Percentiles rank a stretch among this genome's conserved stretches.
phyloP scores from a whole-genome alignment of 1,140 invertebrate species.

The Drosophila nasuta region DNA sequence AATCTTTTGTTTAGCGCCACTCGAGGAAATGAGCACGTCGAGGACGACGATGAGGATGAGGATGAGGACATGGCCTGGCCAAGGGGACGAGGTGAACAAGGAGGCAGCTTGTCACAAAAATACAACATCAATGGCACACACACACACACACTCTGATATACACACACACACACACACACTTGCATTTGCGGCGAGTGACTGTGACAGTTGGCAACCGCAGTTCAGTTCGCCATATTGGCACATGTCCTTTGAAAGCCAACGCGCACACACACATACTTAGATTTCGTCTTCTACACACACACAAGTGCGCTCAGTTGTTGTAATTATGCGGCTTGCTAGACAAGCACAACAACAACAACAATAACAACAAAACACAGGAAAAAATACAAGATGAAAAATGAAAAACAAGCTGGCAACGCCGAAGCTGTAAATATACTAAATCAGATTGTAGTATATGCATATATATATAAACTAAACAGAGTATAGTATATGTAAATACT shows the following conservation, averaged over 20 bases:
- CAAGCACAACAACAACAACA: conserved; percentile 13
- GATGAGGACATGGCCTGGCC: conserved; percentile 2
- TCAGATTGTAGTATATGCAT: too few relatives aligned
- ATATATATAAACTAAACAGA: too few relatives aligned
- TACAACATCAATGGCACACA: conserved; percentile 57
- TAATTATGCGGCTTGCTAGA: conserved; percentile 73
- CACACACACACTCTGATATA: conserved; percentile 44
- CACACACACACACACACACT: conserved; percentile 9
- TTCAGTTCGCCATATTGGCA: conserved; percentile 72
- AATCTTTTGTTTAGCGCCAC: conserved; percentile 77
- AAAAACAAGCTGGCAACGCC: conserved; percentile 15
- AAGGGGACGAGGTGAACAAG: background rate
- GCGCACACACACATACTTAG: background rate
- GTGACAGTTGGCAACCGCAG: conserved; percentile 61
- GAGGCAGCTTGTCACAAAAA: conserved; percentile 31
- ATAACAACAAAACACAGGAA: background rate
- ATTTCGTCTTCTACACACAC: background rate
- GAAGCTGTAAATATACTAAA: background rate
- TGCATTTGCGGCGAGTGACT: conserved; percentile 29
- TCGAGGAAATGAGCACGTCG: conserved; percentile 75
- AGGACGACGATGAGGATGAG: background rate
- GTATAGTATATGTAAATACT: too few relatives aligned
- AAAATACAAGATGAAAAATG: conserved; percentile 17
- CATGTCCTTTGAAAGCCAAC: conserved; percentile 68
- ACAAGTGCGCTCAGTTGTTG: conserved; percentile 40